Evolutionary conservation across 2,113 vertebrate genomes (phyloP), one percentile per base, ranked within the genome.

Genomic region (Prionailurus viverrinus): DNA sequence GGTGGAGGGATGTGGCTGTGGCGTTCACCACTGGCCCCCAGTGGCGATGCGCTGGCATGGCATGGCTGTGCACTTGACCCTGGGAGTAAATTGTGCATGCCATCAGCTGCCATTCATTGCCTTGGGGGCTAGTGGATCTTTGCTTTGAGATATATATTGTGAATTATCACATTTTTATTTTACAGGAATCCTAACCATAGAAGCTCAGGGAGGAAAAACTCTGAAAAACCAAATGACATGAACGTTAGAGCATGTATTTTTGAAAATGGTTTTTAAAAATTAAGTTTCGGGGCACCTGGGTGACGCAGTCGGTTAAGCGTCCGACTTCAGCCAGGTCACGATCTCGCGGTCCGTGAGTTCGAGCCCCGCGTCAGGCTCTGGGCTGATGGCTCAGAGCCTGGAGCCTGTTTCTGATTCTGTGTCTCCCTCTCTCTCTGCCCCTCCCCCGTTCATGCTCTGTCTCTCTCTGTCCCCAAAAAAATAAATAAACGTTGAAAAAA

Each of bases 31-130:
- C 45, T 80, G 65, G 16, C 74, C 25, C 25, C 15, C 12, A 39
- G 12, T 39, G 61, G 31, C 18, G 0, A 3, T 1, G 19, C 48
- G 1, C 48, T 33, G 33, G n/a, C n/a, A 5, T 18, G 45, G 27
- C 27, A 0, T 14, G 10, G 21, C 39, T 9, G 6, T 1, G 2
- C 48, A 5, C 13, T 18, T 15, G 33, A 74, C 73, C 51, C 11
- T 27, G 29, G 55, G 12, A 27, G 3, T 14, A 51, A 16, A 3
- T 21, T 11, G 16, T 68, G 79, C 33, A 5, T 15, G 33, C 65
- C 12, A 0, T 91, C 58, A 6, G 29, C 58, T 55, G n/a, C 41
- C 25, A 8, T 3, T 11, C 10, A 0, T 15, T 2, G 19, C 12
- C 41, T 18, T 48, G 41, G 41, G 23, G 15, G 12, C 76, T 83